phyloP scores from a whole-genome alignment of 2,888 invertebrate genomes.

The Ophioninae sp. region DNA sequence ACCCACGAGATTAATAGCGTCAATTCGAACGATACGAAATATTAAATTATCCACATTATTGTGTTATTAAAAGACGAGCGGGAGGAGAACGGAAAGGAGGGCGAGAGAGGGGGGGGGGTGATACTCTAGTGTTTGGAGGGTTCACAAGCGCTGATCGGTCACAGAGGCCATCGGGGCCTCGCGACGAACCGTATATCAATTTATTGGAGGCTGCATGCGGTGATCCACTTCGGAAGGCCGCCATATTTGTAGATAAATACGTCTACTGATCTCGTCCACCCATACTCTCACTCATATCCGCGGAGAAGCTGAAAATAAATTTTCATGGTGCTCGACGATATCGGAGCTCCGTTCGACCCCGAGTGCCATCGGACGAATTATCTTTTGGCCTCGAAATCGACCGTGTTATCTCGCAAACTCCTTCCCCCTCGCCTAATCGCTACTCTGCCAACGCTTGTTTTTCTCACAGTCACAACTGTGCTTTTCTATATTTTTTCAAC shows the following conservation, averaged over 20 bases:
- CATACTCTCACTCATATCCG: neutral
- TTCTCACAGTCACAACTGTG: neutral
- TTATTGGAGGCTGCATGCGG: slow-evolving; percentile 44
- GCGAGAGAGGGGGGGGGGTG: no score
- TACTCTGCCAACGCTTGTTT: neutral
- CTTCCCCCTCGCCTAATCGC: neutral
- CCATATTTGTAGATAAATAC: slow-evolving; percentile 24
- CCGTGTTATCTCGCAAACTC: neutral
- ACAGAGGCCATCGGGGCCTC: slow-evolving; percentile 48
- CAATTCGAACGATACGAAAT: slow-evolving; percentile 8
- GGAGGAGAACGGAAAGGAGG: neutral
- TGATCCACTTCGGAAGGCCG: slow-evolving; percentile 1
- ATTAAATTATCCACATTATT: slow-evolving; percentile 42
- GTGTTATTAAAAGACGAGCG: slow-evolving; percentile 14
- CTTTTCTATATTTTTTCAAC: neutral
- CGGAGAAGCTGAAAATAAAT: slow-evolving; percentile 44
- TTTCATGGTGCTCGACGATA: slow-evolving; percentile 20
- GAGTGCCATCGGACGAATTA: slow-evolving; percentile 24
- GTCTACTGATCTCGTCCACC: neutral
- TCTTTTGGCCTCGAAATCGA: slow-evolving; percentile 2
- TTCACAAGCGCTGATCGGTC: slow-evolving; percentile 18
- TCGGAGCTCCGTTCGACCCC: slow-evolving; percentile 42
- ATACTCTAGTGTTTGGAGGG: slow-evolving; percentile 1
- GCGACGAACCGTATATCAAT: slow-evolving; percentile 61
- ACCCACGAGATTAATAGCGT: slow-evolving; percentile 10